Percentiles rank a stretch among this genome's conserved stretches.
Conservation (phyloP, 2,888 invertebrate genomes). For the Phyllotreta cruciferae region DNA sequence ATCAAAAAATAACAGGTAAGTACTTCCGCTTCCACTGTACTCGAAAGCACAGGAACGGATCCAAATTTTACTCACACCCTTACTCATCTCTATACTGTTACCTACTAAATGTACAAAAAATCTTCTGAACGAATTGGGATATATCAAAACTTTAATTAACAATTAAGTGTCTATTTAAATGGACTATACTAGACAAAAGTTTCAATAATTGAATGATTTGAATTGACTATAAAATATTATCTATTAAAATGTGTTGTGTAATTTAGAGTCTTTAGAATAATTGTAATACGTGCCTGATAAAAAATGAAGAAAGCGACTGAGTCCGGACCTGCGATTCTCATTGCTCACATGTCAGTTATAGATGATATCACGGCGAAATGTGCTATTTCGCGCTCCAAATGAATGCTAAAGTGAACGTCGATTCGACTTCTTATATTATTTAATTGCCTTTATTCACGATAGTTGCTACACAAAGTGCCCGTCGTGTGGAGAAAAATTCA, state of each 20-base stretch:
- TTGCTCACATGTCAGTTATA: conserved; percentile 44
- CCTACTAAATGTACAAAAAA: neutral
- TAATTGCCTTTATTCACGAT: conserved; percentile 39
- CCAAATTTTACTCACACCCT: neutral
- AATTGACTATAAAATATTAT: too few species aligned
- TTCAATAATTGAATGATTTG: too few species aligned
- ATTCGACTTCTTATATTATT: conserved; percentile 33
- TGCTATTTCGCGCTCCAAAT: conserved; percentile 44
- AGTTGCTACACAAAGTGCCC: conserved; percentile 36
- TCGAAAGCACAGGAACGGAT: conserved; percentile 11
- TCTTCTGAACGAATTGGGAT: neutral
- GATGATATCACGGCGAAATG: conserved; percentile 46
- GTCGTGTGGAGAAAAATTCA: conserved; percentile 26
- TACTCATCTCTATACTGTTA: too few species aligned
- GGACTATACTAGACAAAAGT: too few species aligned
- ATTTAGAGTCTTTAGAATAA: too few species aligned
- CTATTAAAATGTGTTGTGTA: neutral
- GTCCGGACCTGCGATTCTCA: conserved; percentile 24
- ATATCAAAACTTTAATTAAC: too few species aligned
- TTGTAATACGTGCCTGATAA: neutral
- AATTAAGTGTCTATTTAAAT: too few species aligned
- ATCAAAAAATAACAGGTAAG: conserved; percentile 45
- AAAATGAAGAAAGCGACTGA: neutral
- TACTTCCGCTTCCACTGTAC: conserved; percentile 43
- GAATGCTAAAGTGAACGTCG: conserved; percentile 46